Evolutionary conservation across 2,797 vertebrate genomes (phyloP), one percentile per base, ranked within the genome.

Genomic region (Falco biarmicus): DNA sequence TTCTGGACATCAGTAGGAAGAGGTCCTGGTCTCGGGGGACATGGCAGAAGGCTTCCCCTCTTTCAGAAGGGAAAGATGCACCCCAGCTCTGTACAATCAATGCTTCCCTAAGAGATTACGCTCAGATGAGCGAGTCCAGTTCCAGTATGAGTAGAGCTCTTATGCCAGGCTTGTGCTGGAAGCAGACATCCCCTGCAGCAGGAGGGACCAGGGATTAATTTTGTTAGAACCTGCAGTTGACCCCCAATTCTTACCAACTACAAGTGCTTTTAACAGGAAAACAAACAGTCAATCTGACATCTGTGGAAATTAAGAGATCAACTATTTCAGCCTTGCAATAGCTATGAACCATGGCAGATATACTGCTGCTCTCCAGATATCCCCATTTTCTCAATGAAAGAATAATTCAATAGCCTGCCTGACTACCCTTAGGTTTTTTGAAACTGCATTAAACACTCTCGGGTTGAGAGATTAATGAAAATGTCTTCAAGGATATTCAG

Each of bases 41-140:
- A 12, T 0, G 0, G 14, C 57, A 25, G 21, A 37, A 75, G 2
- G 10, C 17, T n/a, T 37, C 45, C 18, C 7, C 39, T 43, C 24
- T 10, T 39, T 16, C 50, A 21, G 57, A 24, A 24, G 68, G 5
- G 29, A 4, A 29, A 3, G 74, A 11, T 6, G 7, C 4, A 20
- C 37, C 50, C 17, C 65, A 43, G 0, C 34, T 51, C 48, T 4
- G 50, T 12, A 8, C 20, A 13, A 13, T 13, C 31, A 48, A 1
- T 3, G 2, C 21, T 31, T 13, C 51, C 34, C 39, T 10, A 21
- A 4, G 53, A 22, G 63, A 29, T 2, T 3, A 34, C 3, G 37
- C 85, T 51, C 53, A 26, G 60, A 25, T 28, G 71, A 50, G 80
- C 89, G 43, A 24, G 19, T n/a, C 59, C 71, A 57, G 15, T 51